Evolutionary conservation across 1,140 invertebrate genomes (phyloP).

Genomic region (Trypoxylus dichotomus): DNA sequence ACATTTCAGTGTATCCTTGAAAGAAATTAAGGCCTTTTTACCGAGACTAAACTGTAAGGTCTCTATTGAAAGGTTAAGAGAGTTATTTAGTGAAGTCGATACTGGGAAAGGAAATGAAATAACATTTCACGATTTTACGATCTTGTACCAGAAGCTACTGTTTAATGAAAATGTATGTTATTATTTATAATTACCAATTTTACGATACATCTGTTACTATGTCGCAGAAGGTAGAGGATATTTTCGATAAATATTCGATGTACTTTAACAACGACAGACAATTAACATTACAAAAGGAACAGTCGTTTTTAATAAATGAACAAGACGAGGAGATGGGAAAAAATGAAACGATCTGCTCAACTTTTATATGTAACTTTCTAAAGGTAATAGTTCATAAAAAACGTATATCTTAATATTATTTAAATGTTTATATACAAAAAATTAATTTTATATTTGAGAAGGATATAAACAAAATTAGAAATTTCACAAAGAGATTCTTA

Average conservation of each 20-base stretch:
- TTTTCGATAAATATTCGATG: slow-evolving; percentile 61
- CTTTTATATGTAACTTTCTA: slow-evolving; percentile 70
- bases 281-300: slow-evolving; percentile 77
- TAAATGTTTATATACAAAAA: too few relatives aligned
- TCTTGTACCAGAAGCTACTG: slow-evolving; percentile 83
- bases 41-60: slow-evolving; percentile 91
- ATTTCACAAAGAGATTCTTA: too few relatives aligned
- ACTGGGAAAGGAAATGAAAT: slow-evolving; percentile 76
- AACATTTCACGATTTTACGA: slow-evolving; percentile 88
- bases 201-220: slow-evolving; percentile 18
- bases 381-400: slow-evolving; percentile 37
- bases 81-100: slow-evolving; percentile 85
- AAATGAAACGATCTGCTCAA: slow-evolving; percentile 64
- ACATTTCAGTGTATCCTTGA: slow-evolving; percentile 76
- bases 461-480: too few relatives aligned
- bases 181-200: not conserved
- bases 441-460: too few relatives aligned
- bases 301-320: slow-evolving; percentile 76
- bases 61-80: slow-evolving; percentile 77
- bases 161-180: slow-evolving; percentile 72
- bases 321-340: slow-evolving; percentile 73
- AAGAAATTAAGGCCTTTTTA: slow-evolving; percentile 90
- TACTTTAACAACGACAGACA: slow-evolving; percentile 68
- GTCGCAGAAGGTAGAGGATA: slow-evolving; percentile 62
- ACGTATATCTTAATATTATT: too few relatives aligned